Evolutionary conservation across 2,888 invertebrate genomes (phyloP), one percentile per base, ranked within the genome.

Genomic region (Leucophenga maculata): DNA sequence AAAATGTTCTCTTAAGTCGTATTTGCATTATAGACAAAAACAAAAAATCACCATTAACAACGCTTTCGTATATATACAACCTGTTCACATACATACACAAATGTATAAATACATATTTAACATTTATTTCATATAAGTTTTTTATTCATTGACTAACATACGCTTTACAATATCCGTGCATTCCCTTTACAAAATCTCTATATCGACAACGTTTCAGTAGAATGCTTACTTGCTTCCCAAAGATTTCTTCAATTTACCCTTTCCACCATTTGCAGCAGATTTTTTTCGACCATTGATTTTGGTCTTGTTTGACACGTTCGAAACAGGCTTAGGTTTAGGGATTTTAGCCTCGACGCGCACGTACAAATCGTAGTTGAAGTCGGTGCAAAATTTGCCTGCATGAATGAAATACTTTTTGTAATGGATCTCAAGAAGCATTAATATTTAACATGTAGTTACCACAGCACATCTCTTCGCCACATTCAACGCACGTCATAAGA

Each of bases 391-490:
- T 70, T 85, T 85, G 6, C 88, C 88, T 88, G 55, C 0, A 70
- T 70, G 64, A 26, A 20, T 26, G 20, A 31, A 64, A 22, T 67
- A 44, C 4, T 31, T 11, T 26, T 13, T 31, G 26, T 11, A 39
- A 6, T 39, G 8, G 8, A 8, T 39, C 3, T 39, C 11, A 8
- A 39, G 1, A 52, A n/a, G 20, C 16, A 64, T 44, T 44, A 9
- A 14, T 16, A 64, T n/a, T 3, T 3, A 26, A 39, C 1, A 39
- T 39, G 11, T n/a, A 50, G 14, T 54, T 88, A 92, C 93, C 93
- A 85, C 92, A 92, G 87, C 96, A 96, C 89, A 94, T 94, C 88
- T 96, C 96, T 87, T 95, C 95, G 6, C 94, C 94, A 80, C 96
- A 96, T 84, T 95, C 95, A 0, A 90, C 87, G 86, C 96, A 96